Conservation (phyloP, 1,140 invertebrate species). For the Stenopsyche tienmushanensis region DNA sequence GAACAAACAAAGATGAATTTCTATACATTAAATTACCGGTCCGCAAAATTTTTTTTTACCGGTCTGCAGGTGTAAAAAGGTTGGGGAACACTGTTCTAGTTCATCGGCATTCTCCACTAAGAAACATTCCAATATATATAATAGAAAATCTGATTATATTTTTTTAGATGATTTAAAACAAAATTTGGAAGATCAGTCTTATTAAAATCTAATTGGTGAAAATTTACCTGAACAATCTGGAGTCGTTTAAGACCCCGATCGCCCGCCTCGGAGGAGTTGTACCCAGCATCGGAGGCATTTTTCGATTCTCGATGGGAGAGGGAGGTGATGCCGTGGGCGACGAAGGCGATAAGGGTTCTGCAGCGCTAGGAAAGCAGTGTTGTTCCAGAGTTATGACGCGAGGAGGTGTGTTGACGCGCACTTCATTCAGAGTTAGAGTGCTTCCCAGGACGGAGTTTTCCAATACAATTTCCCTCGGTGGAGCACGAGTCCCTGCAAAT, state of each 20-base stretch:
- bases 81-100: too few relatives aligned
- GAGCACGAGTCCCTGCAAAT: constrained; percentile 68
- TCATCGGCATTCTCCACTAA: too few relatives aligned
- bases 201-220: too few relatives aligned
- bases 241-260: constrained; percentile 8
- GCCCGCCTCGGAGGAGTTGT: background rate
- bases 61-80: too few relatives aligned
- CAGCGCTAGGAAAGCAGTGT: constrained; percentile 74
- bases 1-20: too few relatives aligned
- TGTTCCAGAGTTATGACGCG: constrained; percentile 78
- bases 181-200: too few relatives aligned
- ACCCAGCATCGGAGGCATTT: background rate
- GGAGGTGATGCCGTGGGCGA: constrained; percentile 6
- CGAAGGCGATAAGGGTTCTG: constrained; percentile 51
- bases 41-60: too few relatives aligned
- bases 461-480: constrained; percentile 78
- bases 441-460: constrained; percentile 74
- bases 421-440: constrained; percentile 63
- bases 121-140: too few relatives aligned
- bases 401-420: constrained; percentile 78
- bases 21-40: too few relatives aligned
- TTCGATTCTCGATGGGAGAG: constrained; percentile 2
- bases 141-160: too few relatives aligned
- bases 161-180: too few relatives aligned
- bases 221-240: constrained; percentile 22